Conservation (phyloP, 2,113 vertebrate genomes). For the Puffinus mauretanicus region DNA sequence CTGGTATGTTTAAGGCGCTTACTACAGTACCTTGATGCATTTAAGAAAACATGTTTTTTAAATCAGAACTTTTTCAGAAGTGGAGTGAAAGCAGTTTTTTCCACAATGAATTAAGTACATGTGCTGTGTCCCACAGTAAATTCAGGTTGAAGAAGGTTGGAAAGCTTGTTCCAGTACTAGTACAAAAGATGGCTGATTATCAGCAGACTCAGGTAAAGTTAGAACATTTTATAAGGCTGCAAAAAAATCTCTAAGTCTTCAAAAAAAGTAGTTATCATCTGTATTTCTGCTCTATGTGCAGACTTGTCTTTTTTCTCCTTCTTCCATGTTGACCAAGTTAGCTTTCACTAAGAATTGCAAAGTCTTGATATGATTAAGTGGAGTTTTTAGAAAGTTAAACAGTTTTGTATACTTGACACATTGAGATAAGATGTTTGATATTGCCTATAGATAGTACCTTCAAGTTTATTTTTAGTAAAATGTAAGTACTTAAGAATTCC, state of each 20-base stretch:
- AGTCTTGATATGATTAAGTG: neutral
- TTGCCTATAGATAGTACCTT: neutral
- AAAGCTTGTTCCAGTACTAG: neutral
- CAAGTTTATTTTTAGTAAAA: neutral
- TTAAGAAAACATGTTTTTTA: neutral
- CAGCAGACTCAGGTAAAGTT: neutral
- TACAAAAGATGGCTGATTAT: neutral
- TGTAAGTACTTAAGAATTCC: neutral
- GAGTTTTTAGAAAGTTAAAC: neutral
- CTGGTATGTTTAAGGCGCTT: neutral
- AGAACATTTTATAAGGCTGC: neutral
- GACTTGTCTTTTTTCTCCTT: neutral
- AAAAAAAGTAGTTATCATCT: neutral
- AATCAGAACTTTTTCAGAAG: neutral
- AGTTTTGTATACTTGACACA: neutral
- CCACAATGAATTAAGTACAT: neutral
- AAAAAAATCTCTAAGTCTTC: neutral
- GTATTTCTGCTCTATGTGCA: neutral
- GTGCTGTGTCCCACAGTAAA: neutral
- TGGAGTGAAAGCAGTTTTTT: neutral
- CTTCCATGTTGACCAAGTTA: neutral
- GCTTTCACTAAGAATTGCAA: neutral
- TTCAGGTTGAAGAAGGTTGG: neutral
- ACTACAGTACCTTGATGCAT: neutral
- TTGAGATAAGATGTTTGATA: neutral